Base-by-base conservation (phyloP, 2,113 vertebrate species). In the Anguilla japonica region DNA sequence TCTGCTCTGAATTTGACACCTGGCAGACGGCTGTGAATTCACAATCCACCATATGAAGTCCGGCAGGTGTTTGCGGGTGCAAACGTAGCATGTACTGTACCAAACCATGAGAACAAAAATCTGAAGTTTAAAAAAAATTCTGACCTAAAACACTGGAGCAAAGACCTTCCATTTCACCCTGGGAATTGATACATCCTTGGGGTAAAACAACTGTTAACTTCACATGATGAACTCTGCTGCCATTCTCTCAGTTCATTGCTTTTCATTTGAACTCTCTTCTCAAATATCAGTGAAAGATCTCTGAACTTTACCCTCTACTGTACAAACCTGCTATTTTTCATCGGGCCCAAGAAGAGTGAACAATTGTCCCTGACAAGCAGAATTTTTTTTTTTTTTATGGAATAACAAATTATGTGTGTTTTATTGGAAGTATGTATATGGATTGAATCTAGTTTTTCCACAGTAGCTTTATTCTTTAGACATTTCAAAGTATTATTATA, bases 191-290 rank as follows among this genome's bases (percentile, higher is more conserved):
- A 80, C 26, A 80, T 29, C 75, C 78, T n/a, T 15, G 71, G 75
- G 29, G 84, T 80, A 85, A 85, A 75, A 57, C 53, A 85, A 79
- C 84, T 26, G 78, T 81, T 85, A 85, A 85, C 56, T 80, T 85
- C 41, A 84, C 84, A 84, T 53, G 84, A 29, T 79, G 84, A 78
- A 67, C 84, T 78, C 84, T 78, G 67, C 84, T 79, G 67, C 40
- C 29, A 63, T 46, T 71, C 39, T 80, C 53, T 85, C 79, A 85
- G 75, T 75, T 85, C 75, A 81, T 34, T 60, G 46, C 75, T 56
- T 85, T 85, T 41, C 34, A 81, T 85, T 60, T 85, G 84, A 80
- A 85, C 84, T 46, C 50, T 46, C 39, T 5, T 81, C 29, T 81
- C 18, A 85, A 80, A 80, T 34, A n/a, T 29, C 41, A 79, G 50